A percentile compares a stretch with the other conserved stretches of the same genome.
Conservation (phyloP, 2,113 vertebrate genomes). For the Morone saxatilis region DNA sequence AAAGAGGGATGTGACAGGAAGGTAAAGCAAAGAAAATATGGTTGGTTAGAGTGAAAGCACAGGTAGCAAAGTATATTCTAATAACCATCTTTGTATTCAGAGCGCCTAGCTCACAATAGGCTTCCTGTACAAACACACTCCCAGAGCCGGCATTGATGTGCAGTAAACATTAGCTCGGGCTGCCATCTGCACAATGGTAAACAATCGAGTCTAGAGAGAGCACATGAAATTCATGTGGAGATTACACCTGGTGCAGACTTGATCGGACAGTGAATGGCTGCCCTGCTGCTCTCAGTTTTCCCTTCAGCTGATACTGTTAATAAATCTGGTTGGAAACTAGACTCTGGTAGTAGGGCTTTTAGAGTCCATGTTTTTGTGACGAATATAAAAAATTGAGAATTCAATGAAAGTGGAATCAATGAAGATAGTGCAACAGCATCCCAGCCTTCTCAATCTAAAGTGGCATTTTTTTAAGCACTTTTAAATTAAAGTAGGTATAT, state of each 20-base stretch:
- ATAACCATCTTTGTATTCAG: slow-evolving; percentile 50
- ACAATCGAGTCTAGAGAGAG: slow-evolving; percentile 59
- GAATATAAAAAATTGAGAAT: slow-evolving; percentile 11
- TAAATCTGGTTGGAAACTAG: slow-evolving; percentile 17
- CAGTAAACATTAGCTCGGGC: slow-evolving; percentile 68
- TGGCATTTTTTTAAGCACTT: not conserved
- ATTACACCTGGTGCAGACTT: slow-evolving; percentile 69
- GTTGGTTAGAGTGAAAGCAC: not conserved
- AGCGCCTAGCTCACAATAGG: slow-evolving; percentile 31
- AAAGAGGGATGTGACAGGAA: not conserved
- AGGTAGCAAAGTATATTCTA: slow-evolving; percentile 9
- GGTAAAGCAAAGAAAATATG: not conserved
- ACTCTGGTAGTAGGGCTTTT: slow-evolving; percentile 12
- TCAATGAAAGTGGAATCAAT: not conserved
- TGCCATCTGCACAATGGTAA: slow-evolving; percentile 65
- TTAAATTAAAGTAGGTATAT: not conserved
- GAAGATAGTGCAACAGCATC: not conserved
- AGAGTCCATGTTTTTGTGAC: slow-evolving; percentile 15
- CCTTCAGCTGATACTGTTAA: slow-evolving; percentile 28
- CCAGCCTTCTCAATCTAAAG: not conserved
- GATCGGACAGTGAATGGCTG: slow-evolving; percentile 38
- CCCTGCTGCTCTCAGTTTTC: slow-evolving; percentile 28
- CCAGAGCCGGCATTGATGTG: slow-evolving; percentile 40
- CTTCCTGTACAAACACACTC: slow-evolving; percentile 56
- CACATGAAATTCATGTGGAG: slow-evolving; percentile 63